These are phyloP conservation scores for Aphaenogaster rudis DNA, from an alignment of 1,140 invertebrate species.

Conservation along the genomic window DNA sequence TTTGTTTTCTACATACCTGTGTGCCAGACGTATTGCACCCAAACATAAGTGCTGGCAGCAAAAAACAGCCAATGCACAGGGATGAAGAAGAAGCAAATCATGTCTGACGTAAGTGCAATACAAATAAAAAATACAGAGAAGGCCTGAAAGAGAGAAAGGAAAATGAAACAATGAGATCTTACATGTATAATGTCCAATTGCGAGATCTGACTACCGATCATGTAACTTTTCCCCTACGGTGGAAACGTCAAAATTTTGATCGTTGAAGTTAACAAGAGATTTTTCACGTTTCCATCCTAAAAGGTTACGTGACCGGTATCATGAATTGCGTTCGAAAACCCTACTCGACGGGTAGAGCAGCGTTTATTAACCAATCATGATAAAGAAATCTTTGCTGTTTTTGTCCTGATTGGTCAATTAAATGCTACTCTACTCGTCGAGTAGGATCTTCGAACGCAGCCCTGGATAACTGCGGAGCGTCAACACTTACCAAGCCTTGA, in stretches of 20 bases:
- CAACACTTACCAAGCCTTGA: conserved; percentile 97
- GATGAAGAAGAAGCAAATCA: conserved; percentile 99
- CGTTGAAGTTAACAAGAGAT: no score
- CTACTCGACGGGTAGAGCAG: no score
- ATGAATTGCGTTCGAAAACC: no score
- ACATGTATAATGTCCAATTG: conserved; percentile 85
- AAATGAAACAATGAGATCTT: conserved; percentile 26
- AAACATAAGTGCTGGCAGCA: conserved; percentile 99
- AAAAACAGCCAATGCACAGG: conserved; percentile 99
- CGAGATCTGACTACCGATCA: not conserved
- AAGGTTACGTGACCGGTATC: no score
- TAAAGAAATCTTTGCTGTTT: no score
- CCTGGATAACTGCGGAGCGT: not conserved
- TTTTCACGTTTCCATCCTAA: no score
- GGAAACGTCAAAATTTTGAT: no score
- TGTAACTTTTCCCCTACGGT: no score
- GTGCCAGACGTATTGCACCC: conserved; percentile 99
- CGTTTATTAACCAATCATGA: no score
- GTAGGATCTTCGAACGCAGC: no score
- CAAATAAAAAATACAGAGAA: conserved; percentile 99
- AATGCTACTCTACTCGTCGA: no score
- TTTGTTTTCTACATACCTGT: conserved; percentile 91
- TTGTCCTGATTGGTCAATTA: no score
- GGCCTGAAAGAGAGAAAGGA: conserved; percentile 91
- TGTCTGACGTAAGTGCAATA: conserved; percentile 98